Evolutionary conservation across 2,113 vertebrate genomes (phyloP), one percentile per base, ranked within the genome.

Genomic region (Beaufortia kweichowensis): DNA sequence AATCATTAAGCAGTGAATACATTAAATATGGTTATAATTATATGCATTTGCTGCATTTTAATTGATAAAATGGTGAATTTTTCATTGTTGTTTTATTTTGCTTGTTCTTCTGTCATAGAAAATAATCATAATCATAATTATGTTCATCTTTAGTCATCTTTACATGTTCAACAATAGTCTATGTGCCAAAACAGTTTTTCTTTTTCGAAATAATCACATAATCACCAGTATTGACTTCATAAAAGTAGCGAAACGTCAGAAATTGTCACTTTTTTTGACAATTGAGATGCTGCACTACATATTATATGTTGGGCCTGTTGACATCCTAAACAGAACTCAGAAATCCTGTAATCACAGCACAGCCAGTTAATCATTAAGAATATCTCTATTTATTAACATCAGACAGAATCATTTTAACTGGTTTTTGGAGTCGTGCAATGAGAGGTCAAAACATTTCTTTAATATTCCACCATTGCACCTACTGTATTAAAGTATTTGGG

Each of bases 221-320:
- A 31, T 29, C 6, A n/a, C 28, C 43, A 31, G 10, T 68, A 7
- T 29, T 29, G 26, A 33, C 29, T n/a, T 35, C n/a, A 17, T 3
- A 35, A 55, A 10, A 35, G 17, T 31, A 31, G 3, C 6, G 15
- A 55, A 35, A 24, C 0, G 10, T 66, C 11, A 53, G 19, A 33
- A 68, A 53, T 33, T 50, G 43, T n/a, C 43, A 28, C 5, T 29
- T 53, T 48, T 43, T 15, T 12, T 8, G n/a, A n/a, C n/a, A n/a
- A n/a, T 11, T 0, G 9, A 55, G 48, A 12, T 11, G 23, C 11
- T 55, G 12, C 48, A 55, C 43, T 31, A 33, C 33, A 55, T 35
- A 56, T 48, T 56, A 48, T 55, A 12, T 70, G 67, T 33, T 69
- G 66, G 3, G 6, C 28, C 46, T 70, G 19, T 70, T 70, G 67